Conservation (phyloP, 2,888 invertebrate genomes). For the Dusona sp. region DNA sequence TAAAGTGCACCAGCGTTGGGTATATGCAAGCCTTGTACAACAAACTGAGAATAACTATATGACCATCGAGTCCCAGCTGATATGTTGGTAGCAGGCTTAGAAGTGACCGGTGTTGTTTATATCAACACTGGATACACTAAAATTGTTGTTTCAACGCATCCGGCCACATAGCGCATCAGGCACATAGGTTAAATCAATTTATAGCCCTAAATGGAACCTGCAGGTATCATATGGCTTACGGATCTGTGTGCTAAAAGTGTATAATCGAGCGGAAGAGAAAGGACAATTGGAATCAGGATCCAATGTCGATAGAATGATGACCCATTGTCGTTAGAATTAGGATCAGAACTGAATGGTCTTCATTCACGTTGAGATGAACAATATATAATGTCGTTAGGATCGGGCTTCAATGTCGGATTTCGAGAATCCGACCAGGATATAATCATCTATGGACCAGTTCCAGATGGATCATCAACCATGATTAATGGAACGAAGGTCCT, state of each 20-base stretch:
- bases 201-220: not conserved
- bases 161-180: not conserved
- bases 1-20: conserved; percentile 23
- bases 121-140: not conserved
- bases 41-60: not conserved
- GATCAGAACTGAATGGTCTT: not conserved
- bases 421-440: not conserved
- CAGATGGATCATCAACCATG: not conserved
- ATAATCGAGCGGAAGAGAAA: not conserved
- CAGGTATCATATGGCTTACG: not conserved
- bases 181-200: not conserved
- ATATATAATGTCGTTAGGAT: not conserved
- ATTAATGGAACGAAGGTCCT: not conserved
- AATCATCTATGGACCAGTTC: not conserved
- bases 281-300: not conserved
- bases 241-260: not conserved
- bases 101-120: not conserved
- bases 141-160: not conserved
- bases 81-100: not conserved
- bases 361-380: not conserved
- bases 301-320: not conserved
- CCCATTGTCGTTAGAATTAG: not conserved
- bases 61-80: conserved; percentile 7
- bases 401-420: not conserved
- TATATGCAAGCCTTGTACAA: conserved; percentile 11